These are phyloP conservation scores for Vireo griseus DNA, from an alignment of 2,797 vertebrate genomes.

Conservation along the genomic window DNA sequence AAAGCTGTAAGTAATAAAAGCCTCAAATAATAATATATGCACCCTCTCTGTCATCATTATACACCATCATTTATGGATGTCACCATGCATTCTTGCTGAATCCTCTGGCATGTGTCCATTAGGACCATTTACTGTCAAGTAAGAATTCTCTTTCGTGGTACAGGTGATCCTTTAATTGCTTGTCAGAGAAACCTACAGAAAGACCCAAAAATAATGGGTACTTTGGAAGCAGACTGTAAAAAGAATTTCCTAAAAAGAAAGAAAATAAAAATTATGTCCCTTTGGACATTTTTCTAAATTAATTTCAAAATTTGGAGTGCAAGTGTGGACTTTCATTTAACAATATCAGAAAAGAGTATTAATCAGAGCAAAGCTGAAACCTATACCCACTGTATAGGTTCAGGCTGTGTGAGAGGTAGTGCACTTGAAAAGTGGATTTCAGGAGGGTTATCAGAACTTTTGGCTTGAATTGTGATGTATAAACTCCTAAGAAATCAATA, in stretches of 20 bases:
- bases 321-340: neutral
- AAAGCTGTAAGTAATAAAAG: conserved; percentile 12
- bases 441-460: neutral
- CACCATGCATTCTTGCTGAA: conserved; percentile 20
- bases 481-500: neutral
- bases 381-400: neutral
- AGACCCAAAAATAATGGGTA: neutral
- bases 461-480: neutral
- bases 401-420: neutral
- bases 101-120: conserved; percentile 23
- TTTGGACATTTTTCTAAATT: neutral
- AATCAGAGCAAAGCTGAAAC: neutral
- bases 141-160: neutral
- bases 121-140: conserved; percentile 31
- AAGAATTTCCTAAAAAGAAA: neutral
- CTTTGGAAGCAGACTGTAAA: neutral
- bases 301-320: neutral
- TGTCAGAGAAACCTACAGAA: conserved; percentile 21
- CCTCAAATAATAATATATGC: neutral
- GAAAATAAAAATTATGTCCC: neutral
- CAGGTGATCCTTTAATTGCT: neutral
- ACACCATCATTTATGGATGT: neutral
- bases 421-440: neutral
- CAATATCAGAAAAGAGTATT: neutral
- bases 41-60: neutral